A percentile compares a stretch with the other conserved stretches of the same genome.
phyloP scores from a whole-genome alignment of 1,140 invertebrate genomes.

The Notospermus geniculatus region DNA sequence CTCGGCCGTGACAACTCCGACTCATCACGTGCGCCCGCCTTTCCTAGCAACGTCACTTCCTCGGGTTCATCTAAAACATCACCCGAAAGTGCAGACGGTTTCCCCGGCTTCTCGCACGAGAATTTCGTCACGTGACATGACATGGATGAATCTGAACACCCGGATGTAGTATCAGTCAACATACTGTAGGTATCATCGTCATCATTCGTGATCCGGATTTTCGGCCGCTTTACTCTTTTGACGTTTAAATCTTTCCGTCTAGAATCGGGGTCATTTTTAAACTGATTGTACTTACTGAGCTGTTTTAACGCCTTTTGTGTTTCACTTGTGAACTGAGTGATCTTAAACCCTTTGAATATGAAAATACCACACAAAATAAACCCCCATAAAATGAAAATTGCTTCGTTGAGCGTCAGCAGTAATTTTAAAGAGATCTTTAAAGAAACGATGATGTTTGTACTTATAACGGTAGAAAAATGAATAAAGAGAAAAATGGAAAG shows the following conservation, averaged over 20 bases:
- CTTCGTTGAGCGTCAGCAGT: conserved; percentile 3
- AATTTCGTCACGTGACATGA: conserved; percentile 5
- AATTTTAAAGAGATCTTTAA: conserved; percentile 5
- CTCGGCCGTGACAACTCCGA: background rate
- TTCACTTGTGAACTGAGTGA: conserved; percentile 17
- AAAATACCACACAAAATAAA: conserved; percentile 17
- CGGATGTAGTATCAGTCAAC: conserved; percentile 1
- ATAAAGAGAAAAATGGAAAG: conserved; percentile 5
- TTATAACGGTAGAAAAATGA: background rate
- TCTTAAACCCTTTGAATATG: conserved; percentile 19
- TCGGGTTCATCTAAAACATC: conserved; percentile 6
- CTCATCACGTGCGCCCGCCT: background rate
- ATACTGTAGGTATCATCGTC: conserved; percentile 1
- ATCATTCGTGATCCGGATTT: background rate
- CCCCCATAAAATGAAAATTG: conserved; percentile 15
- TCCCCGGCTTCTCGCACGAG: background rate
- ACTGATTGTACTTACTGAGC: conserved; percentile 10
- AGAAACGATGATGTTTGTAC: background rate
- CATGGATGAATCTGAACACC: conserved; percentile 14
- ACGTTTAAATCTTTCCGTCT: background rate
- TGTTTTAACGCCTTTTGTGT: conserved; percentile 13
- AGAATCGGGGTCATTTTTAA: conserved; percentile 4
- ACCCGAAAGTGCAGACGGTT: background rate
- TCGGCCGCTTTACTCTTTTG: conserved; percentile 6
- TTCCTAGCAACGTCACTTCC: background rate